Evolutionary conservation across 1,140 invertebrate genomes (phyloP), one percentile per base, ranked within the genome.

Genomic region (Papilio machaon): DNA sequence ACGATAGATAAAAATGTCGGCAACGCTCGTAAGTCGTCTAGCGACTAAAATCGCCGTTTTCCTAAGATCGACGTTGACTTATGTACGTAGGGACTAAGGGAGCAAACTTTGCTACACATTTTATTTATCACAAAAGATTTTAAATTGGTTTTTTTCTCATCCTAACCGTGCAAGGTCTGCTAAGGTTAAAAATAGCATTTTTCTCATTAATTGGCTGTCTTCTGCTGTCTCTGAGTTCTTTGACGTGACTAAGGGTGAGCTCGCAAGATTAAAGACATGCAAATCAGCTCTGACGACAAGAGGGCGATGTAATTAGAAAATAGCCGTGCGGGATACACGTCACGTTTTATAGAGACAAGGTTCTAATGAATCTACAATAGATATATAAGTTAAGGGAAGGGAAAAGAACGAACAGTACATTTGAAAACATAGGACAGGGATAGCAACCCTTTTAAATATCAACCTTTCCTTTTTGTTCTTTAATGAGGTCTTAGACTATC

Each of bases 121-220:
- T 30, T 43, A 43, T 43, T 43, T 43, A 43, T 43, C 38, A 43
- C 38, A 7, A 35, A 13, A 30, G 23, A 64, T 30, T 64, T 30
- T 64, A 64, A 64, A 64, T 64, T 64, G 11, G 60, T 30, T 11
- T 10, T 30, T 23, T 30, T 64, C 23, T 30, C 64, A 35, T 38
- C 30, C 15, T 6, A 35, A 13, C 13, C 5, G 17, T 54, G 15
- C 52, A 17, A 6, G 52, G 52, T 54, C 52, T 54, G 11, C 5
- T 30, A 13, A 64, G 23, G 60, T 64, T 64, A 64, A 64, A 64
- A 64, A 30, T 35, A 38, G 64, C 30, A 35, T 70, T 70, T 70
- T 64, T 70, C 30, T 70, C 64, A 70, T 70, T 70, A 70, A 70
- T 70, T 70, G 30, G 64, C 13, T 35, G 64, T 58, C 54, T n/a